Evolutionary conservation across 2,113 vertebrate genomes (phyloP), one percentile per base, ranked within the genome.

Genomic region (Dissostichus mawsoni): DNA sequence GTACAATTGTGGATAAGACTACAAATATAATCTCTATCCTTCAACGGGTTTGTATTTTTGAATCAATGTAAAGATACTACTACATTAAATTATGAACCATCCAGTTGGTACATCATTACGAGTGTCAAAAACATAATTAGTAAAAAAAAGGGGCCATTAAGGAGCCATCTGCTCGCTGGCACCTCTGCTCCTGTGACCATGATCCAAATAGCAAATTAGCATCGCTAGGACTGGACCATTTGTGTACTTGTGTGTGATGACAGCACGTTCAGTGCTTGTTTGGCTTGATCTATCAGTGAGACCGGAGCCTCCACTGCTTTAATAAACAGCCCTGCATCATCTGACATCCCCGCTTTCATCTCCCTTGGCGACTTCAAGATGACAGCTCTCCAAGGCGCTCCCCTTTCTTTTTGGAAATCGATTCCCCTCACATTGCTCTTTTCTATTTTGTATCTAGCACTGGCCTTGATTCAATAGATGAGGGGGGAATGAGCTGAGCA

Each of bases 311-410:
- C 65, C 56, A 88, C 53, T 44, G 67, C 70, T 91, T 75, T 83
- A 80, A 91, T 87, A 89, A 85, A 87, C 76, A 91, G 52, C 81
- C 72, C 74, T 80, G 78, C 82, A 20, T 89, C 74, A 8, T 82
- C 84, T 86, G 69, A 87, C 87, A 89, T 91, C 74, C 86, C 47
- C 20, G 69, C 91, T 93, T 90, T 90, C 73, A 90, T 91, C 83
- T 92, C 84, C 73, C 67, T 45, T 11, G 84, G 76, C 8, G 11
- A 88, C 74, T 47, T 90, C 84, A 61, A 74, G 80, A 80, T 76
- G 87, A 90, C 87, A 87, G 83, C 84, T 86, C 84, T 83, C 48
- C 4, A 8, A 85, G 71, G 70, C n/a, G 9, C 76, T 84, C 45
- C 53, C 25, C 61, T 81, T 41, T 45, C 78, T 63, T 84, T 89